Conservation (phyloP, 2,888 invertebrate species). For the Melipona beecheii region DNA sequence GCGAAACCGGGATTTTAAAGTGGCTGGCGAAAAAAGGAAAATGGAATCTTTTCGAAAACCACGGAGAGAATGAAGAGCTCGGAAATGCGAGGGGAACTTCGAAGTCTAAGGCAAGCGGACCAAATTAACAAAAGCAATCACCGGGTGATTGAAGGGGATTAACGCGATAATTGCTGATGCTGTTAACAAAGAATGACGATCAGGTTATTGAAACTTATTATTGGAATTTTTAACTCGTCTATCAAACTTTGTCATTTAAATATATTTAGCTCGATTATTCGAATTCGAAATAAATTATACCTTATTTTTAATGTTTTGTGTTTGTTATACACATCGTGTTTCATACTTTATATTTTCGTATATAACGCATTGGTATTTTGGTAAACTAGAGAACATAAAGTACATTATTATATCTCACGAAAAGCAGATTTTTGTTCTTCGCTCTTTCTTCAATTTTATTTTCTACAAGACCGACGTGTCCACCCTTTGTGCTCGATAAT, state of each 20-base stretch:
- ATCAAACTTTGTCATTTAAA: neutral
- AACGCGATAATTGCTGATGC: neutral
- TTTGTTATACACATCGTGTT: no score
- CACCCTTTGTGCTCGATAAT: neutral
- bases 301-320: no score
- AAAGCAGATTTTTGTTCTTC: neutral
- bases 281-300: no score
- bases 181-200: neutral
- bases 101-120: neutral
- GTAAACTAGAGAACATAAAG: neutral
- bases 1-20: constrained; percentile 33
- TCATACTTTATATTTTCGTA: no score
- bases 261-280: no score
- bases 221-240: neutral
- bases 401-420: neutral
- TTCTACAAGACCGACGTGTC: neutral
- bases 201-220: neutral
- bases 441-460: neutral
- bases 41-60: neutral
- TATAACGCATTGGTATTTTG: no score
- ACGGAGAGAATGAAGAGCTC: neutral
- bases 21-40: neutral
- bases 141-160: neutral
- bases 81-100: neutral
- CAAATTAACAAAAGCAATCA: neutral